Evolutionary conservation across 2,888 invertebrate species (phyloP).

Genomic region (Dynastes hyllus): DNA sequence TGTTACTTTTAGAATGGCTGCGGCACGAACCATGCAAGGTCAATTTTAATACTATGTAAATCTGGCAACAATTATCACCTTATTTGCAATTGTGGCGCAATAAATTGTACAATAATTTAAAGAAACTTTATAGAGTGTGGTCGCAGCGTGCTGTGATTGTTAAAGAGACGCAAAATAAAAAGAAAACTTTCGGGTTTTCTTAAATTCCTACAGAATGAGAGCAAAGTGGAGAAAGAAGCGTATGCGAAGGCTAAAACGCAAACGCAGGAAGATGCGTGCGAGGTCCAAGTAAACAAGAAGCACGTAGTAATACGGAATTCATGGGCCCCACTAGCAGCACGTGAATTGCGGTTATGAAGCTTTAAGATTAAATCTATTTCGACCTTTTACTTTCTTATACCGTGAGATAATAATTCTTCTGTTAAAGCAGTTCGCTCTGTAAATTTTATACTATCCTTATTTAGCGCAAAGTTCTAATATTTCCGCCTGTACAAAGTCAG

Average conservation of each 20-base stretch:
- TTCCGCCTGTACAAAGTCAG: no score
- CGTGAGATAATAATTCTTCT: constrained; percentile 19
- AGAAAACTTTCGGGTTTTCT: constrained; percentile 40
- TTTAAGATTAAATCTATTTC: constrained; percentile 13
- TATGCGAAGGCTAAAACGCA: constrained; percentile 99
- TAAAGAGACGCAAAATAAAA: constrained; percentile 18
- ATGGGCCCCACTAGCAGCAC: neutral
- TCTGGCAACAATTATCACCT: no score
- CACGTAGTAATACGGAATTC: neutral
- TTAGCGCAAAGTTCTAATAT: no score
- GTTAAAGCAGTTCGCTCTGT: no score
- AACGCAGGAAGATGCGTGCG: constrained; percentile 99
- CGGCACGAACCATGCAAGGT: no score
- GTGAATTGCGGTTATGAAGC: constrained; percentile 11
- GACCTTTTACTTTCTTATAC: constrained; percentile 38
- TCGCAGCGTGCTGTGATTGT: constrained; percentile 21
- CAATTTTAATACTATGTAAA: no score
- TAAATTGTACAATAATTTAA: no score
- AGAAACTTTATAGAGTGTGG: constrained; percentile 9
- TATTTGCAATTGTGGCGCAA: no score
- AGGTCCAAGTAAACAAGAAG: constrained; percentile 85
- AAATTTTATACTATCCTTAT: no score
- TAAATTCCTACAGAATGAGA: constrained; percentile 14
- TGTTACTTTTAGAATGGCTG: no score
- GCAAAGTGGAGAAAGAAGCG: constrained; percentile 97